These are phyloP conservation scores for Glomeris maerens DNA, from an alignment of 1,140 invertebrate genomes.

Conservation along the genomic window DNA sequence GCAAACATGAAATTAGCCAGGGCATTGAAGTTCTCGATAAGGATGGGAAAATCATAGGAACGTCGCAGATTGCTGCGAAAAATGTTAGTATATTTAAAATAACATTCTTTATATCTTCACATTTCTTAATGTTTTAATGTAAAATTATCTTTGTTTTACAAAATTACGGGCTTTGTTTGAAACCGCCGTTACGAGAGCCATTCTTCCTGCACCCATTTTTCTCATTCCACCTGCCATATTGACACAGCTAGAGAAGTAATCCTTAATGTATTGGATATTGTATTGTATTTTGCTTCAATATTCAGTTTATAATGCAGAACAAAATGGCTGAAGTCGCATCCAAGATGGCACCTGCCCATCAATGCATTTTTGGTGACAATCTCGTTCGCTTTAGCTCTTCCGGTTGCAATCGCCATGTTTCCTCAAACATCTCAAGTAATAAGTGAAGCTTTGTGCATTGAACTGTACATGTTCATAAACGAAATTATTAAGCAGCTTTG, in stretches of 20 bases:
- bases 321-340: constrained; percentile 25
- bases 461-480: too few relatives aligned
- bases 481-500: too few relatives aligned
- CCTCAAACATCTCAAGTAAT: constrained; percentile 32
- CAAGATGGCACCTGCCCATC: constrained; percentile 27
- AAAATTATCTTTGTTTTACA: background rate
- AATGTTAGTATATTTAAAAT: constrained; percentile 23
- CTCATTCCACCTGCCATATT: constrained; percentile 31
- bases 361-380: constrained; percentile 29
- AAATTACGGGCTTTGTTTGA: constrained; percentile 27
- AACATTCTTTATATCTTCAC: background rate
- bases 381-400: constrained; percentile 31
- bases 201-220: constrained; percentile 32
- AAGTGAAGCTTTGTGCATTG: too few relatives aligned
- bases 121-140: background rate
- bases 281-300: constrained; percentile 5
- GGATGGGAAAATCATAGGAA: constrained; percentile 31
- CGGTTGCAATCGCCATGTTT: constrained; percentile 32
- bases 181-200: constrained; percentile 30
- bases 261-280: background rate
- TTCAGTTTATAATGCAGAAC: constrained; percentile 24
- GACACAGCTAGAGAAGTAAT: constrained; percentile 30
- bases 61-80: constrained; percentile 36
- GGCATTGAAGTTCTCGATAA: constrained; percentile 36
- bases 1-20: constrained; percentile 34